Percentiles rank a stretch among this genome's conserved stretches.
These are phyloP conservation scores for Epizoanthus ramosus DNA, from an alignment of 92 coral and sea anemone genomes.

Conservation along the genomic window DNA sequence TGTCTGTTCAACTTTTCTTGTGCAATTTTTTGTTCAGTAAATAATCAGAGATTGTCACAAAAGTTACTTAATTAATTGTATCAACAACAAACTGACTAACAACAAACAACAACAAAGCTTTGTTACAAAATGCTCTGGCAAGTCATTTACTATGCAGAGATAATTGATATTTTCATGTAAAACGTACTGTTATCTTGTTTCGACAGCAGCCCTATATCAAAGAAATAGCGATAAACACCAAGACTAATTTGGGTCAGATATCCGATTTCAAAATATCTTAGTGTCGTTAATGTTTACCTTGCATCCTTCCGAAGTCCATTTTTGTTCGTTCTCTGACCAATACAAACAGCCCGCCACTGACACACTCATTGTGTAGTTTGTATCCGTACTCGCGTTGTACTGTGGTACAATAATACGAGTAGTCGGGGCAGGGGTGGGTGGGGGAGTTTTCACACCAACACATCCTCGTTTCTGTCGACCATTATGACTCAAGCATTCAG, in stretches of 20 bases:
- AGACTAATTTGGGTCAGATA: too few relatives aligned
- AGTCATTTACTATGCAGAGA: not conserved
- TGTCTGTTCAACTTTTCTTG: too few relatives aligned
- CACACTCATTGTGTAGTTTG: constrained; percentile 83
- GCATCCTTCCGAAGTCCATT: constrained; percentile 87
- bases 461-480: constrained; percentile 82
- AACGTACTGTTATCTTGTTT: too few relatives aligned
- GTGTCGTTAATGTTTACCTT: constrained; percentile 48
- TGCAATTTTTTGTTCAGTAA: too few relatives aligned
- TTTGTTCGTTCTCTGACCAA: constrained; percentile 78
- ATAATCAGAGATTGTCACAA: too few relatives aligned
- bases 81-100: not conserved
- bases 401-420: constrained; percentile 69
- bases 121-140: not conserved
- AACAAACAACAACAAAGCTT: not conserved
- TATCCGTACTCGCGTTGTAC: constrained; percentile 78
- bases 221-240: too few relatives aligned
- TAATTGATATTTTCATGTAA: not conserved
- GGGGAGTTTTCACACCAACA: constrained; percentile 85
- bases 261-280: too few relatives aligned
- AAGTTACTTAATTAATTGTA: not conserved
- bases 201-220: too few relatives aligned
- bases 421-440: constrained; percentile 83
- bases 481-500: constrained; percentile 74
- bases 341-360: constrained; percentile 74